These are phyloP conservation scores for Mus minutoides DNA, from an alignment of 2,797 vertebrate genomes.

Conservation along the genomic window DNA sequence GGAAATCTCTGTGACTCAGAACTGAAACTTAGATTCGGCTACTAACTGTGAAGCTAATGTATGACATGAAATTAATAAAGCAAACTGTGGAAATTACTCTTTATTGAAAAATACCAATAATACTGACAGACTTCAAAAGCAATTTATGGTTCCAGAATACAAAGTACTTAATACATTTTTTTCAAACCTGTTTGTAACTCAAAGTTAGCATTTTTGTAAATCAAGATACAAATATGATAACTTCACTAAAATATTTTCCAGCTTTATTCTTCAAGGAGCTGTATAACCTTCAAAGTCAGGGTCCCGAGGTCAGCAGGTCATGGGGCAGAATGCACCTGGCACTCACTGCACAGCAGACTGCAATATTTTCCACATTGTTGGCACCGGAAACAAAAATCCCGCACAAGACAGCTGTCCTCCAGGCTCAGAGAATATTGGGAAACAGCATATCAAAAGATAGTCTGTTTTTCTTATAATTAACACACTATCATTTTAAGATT, in stretches of 20 bases:
- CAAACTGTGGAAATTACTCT: slow-evolving; percentile 83
- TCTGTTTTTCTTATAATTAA: slow-evolving; percentile 69
- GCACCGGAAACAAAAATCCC: slow-evolving; percentile 54
- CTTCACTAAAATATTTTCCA: slow-evolving; percentile 85
- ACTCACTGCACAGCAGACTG: slow-evolving; percentile 70
- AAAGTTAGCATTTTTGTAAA: slow-evolving; percentile 84
- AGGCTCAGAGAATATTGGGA: slow-evolving; percentile 64
- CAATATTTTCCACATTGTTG: slow-evolving; percentile 71
- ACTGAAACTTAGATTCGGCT: slow-evolving; percentile 11
- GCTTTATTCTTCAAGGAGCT: slow-evolving; percentile 86
- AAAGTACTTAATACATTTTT: slow-evolving; percentile 87
- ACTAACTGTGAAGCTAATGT: slow-evolving; percentile 26
- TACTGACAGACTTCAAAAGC: slow-evolving; percentile 90
- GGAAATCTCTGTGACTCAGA: slow-evolving; percentile 7
- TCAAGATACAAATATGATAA: slow-evolving; percentile 79
- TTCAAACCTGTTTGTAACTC: slow-evolving; percentile 84
- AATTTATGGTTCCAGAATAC: slow-evolving; percentile 85
- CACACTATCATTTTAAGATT: slow-evolving; percentile 78
- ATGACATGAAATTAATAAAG: slow-evolving; percentile 25
- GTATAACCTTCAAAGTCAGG: slow-evolving; percentile 82
- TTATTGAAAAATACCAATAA: slow-evolving; percentile 91
- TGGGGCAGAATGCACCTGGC: slow-evolving; percentile 56
- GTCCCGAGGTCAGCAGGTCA: slow-evolving; percentile 44
- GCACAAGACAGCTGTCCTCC: slow-evolving; percentile 57
- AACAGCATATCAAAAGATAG: slow-evolving; percentile 75